Evolutionary conservation across 2,888 invertebrate genomes (phyloP).

Genomic region (Anticlea derivata): DNA sequence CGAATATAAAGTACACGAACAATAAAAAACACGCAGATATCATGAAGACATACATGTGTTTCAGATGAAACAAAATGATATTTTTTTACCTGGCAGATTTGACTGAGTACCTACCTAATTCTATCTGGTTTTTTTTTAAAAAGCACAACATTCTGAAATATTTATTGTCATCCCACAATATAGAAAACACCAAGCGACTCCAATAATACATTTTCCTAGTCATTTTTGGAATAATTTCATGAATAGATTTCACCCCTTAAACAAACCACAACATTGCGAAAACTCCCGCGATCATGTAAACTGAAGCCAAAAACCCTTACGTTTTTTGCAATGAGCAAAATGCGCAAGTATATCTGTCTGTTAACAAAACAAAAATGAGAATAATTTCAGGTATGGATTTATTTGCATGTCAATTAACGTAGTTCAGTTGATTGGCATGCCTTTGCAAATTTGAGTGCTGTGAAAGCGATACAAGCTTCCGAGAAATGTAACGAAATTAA

Average conservation of each 20-base stretch:
- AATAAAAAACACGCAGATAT: too few relatives aligned
- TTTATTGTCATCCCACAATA: too few relatives aligned
- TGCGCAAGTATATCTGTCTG: constrained; percentile 23
- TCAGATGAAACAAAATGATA: too few relatives aligned
- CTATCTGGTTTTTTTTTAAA: too few relatives aligned
- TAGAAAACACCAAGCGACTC: too few relatives aligned
- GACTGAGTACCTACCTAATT: too few relatives aligned
- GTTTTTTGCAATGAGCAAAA: constrained; percentile 20
- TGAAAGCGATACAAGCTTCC: constrained; percentile 22
- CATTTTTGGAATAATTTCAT: not conserved
- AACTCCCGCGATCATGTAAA: constrained; percentile 17
- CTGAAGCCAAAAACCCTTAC: constrained; percentile 19
- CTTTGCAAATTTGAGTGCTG: constrained; percentile 27
- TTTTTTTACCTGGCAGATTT: too few relatives aligned
- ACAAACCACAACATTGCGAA: constrained; percentile 14
- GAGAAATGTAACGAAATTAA: constrained; percentile 21
- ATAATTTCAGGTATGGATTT: constrained; percentile 33
- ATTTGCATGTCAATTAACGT: constrained; percentile 34
- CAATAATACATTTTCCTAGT: not conserved
- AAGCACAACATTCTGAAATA: too few relatives aligned
- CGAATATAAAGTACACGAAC: not conserved
- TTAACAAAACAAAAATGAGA: constrained; percentile 30
- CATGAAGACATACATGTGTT: too few relatives aligned
- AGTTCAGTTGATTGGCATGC: constrained; percentile 33
- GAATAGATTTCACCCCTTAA: not conserved